A percentile compares a stretch with the other conserved stretches of the same genome.
These are phyloP conservation scores for Sander vitreus DNA, from an alignment of 2,113 vertebrate genomes.

Conservation along the genomic window DNA sequence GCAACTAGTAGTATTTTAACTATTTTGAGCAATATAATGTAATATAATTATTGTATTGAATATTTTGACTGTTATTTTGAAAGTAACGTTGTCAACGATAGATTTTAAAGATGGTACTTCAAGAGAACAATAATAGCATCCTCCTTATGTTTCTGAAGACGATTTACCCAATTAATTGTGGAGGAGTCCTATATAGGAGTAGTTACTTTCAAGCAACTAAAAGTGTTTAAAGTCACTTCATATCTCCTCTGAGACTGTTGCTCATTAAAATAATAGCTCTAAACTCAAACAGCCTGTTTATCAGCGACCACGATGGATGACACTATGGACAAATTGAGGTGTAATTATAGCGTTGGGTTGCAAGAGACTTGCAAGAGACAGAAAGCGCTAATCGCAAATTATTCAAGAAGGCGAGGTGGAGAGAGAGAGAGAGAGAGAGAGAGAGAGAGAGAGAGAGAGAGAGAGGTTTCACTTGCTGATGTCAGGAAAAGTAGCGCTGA, in stretches of 20 bases:
- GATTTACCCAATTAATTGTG: conserved; percentile 45
- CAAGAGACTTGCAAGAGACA: conserved; percentile 49
- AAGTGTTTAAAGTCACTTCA: conserved; percentile 62
- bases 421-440: conserved; percentile 28
- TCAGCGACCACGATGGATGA: conserved; percentile 34
- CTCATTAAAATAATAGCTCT: conserved; percentile 66
- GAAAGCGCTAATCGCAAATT: conserved; percentile 53
- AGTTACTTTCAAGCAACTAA: conserved; percentile 44
- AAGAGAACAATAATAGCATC: not conserved
- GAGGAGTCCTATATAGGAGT: conserved; percentile 17
- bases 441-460: conserved; percentile 10
- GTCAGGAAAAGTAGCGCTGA: conserved; percentile 50
- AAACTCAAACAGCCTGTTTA: conserved; percentile 65
- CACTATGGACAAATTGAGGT: conserved; percentile 58
- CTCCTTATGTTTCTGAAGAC: conserved; percentile 15
- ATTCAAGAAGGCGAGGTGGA: conserved; percentile 48
- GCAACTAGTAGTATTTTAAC: too few species aligned
- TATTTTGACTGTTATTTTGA: not conserved
- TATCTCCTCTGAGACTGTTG: conserved; percentile 53
- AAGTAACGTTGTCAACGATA: not conserved
- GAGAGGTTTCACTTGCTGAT: conserved; percentile 38
- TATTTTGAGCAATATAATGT: not conserved
- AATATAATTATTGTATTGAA: not conserved
- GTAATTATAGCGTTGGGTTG: conserved; percentile 69
- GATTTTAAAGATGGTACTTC: not conserved